Evolutionary conservation across 2,797 vertebrate genomes (phyloP).

Genomic region (Syncerus caffer): DNA sequence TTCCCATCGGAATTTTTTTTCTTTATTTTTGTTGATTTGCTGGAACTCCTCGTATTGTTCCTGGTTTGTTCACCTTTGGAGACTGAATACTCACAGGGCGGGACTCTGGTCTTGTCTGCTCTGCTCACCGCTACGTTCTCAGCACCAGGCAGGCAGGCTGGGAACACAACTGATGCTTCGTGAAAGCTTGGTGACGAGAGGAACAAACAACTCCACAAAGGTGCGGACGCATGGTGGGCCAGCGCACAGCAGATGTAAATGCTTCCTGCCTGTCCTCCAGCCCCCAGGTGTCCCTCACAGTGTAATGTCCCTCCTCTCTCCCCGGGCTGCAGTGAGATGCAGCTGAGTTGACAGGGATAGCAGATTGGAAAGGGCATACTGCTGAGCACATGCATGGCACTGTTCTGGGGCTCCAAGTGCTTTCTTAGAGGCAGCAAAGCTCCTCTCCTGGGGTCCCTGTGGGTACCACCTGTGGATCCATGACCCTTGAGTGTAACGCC

Average conservation of each 20-base stretch:
- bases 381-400: rapidly evolving
- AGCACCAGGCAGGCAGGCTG: not conserved
- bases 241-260: rapidly evolving
- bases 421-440: not conserved
- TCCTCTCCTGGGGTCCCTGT: not conserved
- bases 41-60: not conserved
- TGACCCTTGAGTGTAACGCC: rapidly evolving
- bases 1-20: not conserved
- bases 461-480: not conserved
- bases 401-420: not conserved
- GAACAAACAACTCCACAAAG: too few species aligned
- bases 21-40: not conserved
- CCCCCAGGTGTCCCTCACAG: not conserved
- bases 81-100: not conserved
- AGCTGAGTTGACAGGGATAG: rapidly evolving
- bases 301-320: not conserved
- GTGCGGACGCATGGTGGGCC: rapidly evolving
- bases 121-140: not conserved
- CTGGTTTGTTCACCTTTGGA: not conserved
- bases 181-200: not conserved
- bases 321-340: not conserved
- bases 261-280: not conserved
- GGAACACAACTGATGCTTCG: not conserved
- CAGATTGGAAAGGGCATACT: rapidly evolving
- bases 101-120: not conserved